Evolutionary conservation across 2,888 invertebrate genomes (phyloP).

Genomic region (Philhelius pedissequus): DNA sequence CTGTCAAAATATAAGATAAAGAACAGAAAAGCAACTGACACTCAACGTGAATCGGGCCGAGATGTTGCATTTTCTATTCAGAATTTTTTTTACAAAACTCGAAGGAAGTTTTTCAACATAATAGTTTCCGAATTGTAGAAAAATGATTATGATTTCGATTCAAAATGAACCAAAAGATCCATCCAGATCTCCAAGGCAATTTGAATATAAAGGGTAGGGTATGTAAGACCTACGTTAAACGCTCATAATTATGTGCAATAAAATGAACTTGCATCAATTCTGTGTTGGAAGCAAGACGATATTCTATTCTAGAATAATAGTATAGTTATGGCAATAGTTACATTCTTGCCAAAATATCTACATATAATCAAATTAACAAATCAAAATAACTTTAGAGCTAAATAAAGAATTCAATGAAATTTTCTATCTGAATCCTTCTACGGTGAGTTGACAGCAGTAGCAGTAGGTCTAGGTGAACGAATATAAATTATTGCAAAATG

Average conservation of each 20-base stretch:
- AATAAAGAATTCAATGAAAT: slow-evolving; percentile 1
- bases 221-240: not conserved
- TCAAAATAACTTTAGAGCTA: not conserved
- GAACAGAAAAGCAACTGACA: slow-evolving; percentile 65
- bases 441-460: slow-evolving; percentile 25
- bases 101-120: slow-evolving; percentile 8
- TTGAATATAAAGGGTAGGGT: too few species aligned
- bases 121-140: not conserved
- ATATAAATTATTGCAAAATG: slow-evolving; percentile 16
- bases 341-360: too few species aligned
- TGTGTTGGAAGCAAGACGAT: not conserved
- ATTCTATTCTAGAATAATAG: too few species aligned
- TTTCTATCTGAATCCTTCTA: slow-evolving; percentile 31
- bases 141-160: not conserved
- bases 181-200: not conserved
- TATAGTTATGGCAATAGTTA: not conserved
- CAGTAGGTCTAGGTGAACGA: slow-evolving; percentile 35
- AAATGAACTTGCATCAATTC: not conserved
- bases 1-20: slow-evolving; percentile 63
- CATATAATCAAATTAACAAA: not conserved
- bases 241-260: not conserved
- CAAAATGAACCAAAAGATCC: not conserved
- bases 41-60: slow-evolving; percentile 15
- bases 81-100: slow-evolving; percentile 25
- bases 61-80: slow-evolving; percentile 3